Evolutionary conservation across 2,113 vertebrate genomes (phyloP).

Genomic region (Pavo muticus): DNA sequence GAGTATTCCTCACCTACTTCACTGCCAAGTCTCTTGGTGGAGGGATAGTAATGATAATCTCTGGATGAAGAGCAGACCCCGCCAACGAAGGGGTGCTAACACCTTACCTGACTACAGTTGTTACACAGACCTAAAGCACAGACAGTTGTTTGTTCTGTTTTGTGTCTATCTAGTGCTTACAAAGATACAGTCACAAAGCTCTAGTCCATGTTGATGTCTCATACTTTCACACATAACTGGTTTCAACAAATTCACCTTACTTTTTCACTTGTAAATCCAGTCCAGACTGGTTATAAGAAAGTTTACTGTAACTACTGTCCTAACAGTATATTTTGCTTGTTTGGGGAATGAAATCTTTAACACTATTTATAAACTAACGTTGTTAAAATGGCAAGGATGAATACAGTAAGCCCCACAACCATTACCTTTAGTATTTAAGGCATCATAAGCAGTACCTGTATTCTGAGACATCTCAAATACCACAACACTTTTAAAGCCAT

Average conservation of each 20-base stretch:
- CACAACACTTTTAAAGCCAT: background rate
- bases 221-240: background rate
- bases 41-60: background rate
- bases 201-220: background rate
- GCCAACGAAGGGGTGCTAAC: background rate
- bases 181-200: background rate
- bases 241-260: background rate
- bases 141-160: background rate
- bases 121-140: background rate
- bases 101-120: background rate
- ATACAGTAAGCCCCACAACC: background rate
- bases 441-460: background rate
- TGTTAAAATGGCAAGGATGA: background rate
- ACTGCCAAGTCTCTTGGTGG: background rate
- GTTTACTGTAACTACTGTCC: background rate
- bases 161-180: background rate
- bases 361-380: background rate
- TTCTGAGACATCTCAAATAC: background rate
- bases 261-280: background rate
- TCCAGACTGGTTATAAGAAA: background rate
- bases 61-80: background rate
- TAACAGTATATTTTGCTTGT: background rate
- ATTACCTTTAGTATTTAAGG: background rate
- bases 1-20: background rate
- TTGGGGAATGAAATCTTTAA: background rate